Base-by-base conservation (phyloP, 2,113 vertebrate genomes). In the Lophotis ruficrista region DNA sequence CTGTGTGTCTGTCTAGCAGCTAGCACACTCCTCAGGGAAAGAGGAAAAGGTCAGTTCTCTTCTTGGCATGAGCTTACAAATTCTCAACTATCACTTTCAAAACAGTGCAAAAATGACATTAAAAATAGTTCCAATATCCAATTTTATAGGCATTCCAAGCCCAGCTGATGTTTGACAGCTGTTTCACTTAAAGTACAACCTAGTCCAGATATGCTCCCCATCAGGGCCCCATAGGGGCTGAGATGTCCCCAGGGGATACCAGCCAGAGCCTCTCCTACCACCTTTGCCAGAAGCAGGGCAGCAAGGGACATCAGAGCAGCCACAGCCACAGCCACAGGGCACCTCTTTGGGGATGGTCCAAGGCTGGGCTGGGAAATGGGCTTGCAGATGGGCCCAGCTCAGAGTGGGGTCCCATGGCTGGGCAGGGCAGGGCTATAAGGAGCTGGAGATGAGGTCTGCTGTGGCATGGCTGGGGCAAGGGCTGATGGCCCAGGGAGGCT, bases 181-280 rank as follows among this genome's bases (percentile, higher is more conserved):
- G 15, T 65, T 92, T 57, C 58, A 22, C 58, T 48, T 28, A 9
- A 73, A 70, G 7, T 37, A 17, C 53, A 43, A 82, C 22, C 13
- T 35, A 60, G 21, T 22, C 38, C 50, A 57, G 43, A 70, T 70
- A 38, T 65, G 19, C 2, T 72, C 5, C 7, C 20, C 1, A 0
- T 43, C 6, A 45, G 24, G 1, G 0, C 4, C 7, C 2, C 0
- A 0, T 0, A 4, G 27, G 8, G 10, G 10, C 7, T 58, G 31
- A 4, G 3, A 2, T 17, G 0, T 78, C 22, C n/a, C 15, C 15
- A 51, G 14, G 8, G 6, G 7, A 31, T 62, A 83, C 3, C 21
- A 75, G 1, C 7, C 15, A 61, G 15, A 14, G 43, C 21, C 31
- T 47, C 22, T 25, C 14, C 33, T 23, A 24, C 10, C 7, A n/a